Conservation (phyloP, 2,797 vertebrate genomes). For the Mycteria americana region DNA sequence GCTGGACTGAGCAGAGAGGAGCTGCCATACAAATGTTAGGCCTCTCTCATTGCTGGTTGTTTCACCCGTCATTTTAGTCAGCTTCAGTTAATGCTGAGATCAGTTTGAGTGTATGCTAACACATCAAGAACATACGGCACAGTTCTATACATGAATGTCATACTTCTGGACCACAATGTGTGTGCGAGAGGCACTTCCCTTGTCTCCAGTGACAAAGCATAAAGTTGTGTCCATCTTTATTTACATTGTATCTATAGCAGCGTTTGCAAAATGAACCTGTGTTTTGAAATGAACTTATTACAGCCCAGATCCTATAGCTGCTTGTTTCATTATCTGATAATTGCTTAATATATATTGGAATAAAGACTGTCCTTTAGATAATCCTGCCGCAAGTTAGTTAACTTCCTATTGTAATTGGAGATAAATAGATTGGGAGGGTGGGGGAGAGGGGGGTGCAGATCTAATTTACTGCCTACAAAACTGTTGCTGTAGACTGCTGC, state of each 20-base stretch:
- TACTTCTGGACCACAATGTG: accelerated
- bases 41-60: neutral
- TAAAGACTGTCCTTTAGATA: neutral
- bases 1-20: neutral
- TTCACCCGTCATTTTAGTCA: neutral
- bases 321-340: neutral
- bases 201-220: neutral
- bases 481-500: neutral
- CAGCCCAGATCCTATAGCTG: neutral
- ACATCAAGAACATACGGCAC: accelerated
- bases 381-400: neutral
- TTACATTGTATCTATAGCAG: neutral
- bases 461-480: neutral
- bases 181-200: neutral
- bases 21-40: accelerated
- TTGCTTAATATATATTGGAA: neutral
- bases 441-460: no score
- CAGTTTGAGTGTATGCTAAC: neutral
- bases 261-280: neutral
- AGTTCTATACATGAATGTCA: neutral
- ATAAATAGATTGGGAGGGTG: neutral
- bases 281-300: neutral
- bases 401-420: neutral
- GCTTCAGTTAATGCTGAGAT: neutral
- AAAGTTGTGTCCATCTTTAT: neutral